Base-by-base conservation (phyloP, 2,888 invertebrate genomes). In the Megaustenia siamemsis region DNA sequence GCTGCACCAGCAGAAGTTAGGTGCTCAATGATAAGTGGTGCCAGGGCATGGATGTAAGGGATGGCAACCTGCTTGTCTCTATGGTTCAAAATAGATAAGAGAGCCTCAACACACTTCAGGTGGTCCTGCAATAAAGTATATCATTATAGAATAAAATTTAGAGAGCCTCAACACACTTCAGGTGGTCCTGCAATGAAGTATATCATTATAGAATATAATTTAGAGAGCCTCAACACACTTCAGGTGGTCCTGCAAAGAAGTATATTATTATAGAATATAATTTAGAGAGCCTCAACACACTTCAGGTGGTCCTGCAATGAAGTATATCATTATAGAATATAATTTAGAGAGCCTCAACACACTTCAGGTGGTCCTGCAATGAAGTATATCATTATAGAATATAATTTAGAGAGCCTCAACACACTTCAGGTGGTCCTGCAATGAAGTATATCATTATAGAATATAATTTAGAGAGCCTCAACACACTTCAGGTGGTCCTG, bases 131-230 rank as follows among this genome's bases (percentile, higher is more conserved):
- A 89, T 10, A 18, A 49, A 49, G 21, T 35, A 32, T 1, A 2
- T n/a, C n/a, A n/a, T n/a, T n/a, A n/a, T n/a, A n/a, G n/a, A 97
- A 97, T 84, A 98, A 95, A 0, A 97, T 96, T 90, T 96, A 95
- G 79, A 97, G 94, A 1, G 97, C 96, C 94, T 97, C 97, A 66
- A 97, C 95, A 92, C 97, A 97, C 93, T 97, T 97, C 83, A 97
- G 94, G 91, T 96, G 96, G 0, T 97, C 96, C 95, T 96, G 92
- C 43, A 90, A 89, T 10, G 4, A 49, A 49, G 21, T 35, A 32
- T 1, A 2, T n/a, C n/a, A n/a, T n/a, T n/a, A n/a, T n/a, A n/a
- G n/a, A 97, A 97, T 84, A 98, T 96, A 0, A 97, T 96, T 90
- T 96, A 95, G 79, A 97, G 94, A 1, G 97, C 96, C 94, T 97